These are phyloP conservation scores for Chromobotia macracanthus DNA, from an alignment of 2,797 vertebrate genomes.

Conservation along the genomic window DNA sequence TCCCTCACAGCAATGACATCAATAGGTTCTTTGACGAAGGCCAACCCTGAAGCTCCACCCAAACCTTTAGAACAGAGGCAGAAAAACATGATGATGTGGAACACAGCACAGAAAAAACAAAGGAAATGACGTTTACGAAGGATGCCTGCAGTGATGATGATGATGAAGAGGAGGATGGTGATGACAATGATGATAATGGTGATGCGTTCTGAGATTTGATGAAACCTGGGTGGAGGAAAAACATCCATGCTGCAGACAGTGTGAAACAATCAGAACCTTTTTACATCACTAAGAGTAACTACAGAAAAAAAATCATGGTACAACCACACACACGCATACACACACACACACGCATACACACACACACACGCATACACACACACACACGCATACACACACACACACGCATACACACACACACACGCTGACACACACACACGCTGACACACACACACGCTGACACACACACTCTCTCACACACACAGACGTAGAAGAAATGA, in stretches of 20 bases:
- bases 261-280: too few species aligned
- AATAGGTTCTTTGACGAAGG: constrained; percentile 73
- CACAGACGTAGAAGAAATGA: neutral
- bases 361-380: neutral
- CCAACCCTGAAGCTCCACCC: constrained; percentile 69
- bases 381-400: neutral
- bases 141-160: constrained; percentile 7
- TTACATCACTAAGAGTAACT: too few species aligned
- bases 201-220: too few species aligned
- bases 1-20: constrained; percentile 74
- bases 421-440: too few species aligned
- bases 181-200: constrained; percentile 12
- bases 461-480: too few species aligned
- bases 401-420: too few species aligned
- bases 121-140: constrained; percentile 26
- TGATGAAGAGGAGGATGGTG: constrained; percentile 14
- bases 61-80: constrained; percentile 55
- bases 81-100: neutral
- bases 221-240: too few species aligned
- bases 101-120: constrained; percentile 1
- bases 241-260: too few species aligned
- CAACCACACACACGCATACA: neutral
- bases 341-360: neutral
- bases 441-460: too few species aligned
- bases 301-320: neutral